Percentiles rank a stretch among this genome's conserved stretches.
phyloP scores from a whole-genome alignment of 1,140 invertebrate species.

The Bombus haemorrhoidalis region DNA sequence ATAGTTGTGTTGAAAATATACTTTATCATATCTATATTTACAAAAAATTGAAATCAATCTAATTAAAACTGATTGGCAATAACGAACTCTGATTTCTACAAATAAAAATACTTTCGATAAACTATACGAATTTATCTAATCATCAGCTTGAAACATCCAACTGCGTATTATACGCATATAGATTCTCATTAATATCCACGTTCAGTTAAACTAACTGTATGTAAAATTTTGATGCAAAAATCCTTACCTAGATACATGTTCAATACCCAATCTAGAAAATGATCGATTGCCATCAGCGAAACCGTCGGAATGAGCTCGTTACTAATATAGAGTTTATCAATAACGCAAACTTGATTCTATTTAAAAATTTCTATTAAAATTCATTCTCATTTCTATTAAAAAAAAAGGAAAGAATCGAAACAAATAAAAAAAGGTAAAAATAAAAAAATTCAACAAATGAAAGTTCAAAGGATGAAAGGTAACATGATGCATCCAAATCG shows the following conservation, averaged over 20 bases:
- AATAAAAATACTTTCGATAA: background rate
- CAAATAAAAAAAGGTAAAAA: background rate
- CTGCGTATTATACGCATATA: no score
- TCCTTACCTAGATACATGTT: background rate
- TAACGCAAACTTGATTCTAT: background rate
- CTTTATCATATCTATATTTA: background rate
- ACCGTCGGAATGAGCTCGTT: conserved; percentile 10
- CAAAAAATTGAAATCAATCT: background rate
- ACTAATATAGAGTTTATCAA: background rate
- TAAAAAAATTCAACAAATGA: background rate
- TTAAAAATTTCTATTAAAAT: no score
- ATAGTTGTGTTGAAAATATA: background rate
- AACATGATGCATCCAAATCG: conserved; percentile 25
- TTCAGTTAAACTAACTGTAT: no score
- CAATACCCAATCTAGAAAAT: conserved; percentile 5
- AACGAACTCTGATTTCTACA: no score
- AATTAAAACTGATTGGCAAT: background rate
- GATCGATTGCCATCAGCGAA: background rate
- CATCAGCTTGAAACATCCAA: no score
- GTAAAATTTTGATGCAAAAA: background rate
- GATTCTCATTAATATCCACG: no score
- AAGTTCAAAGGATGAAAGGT: background rate
- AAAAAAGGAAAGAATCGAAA: background rate
- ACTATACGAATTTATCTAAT: background rate
- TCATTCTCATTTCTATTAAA: background rate